Evolutionary conservation across 2,113 vertebrate genomes (phyloP).

Genomic region (Nymphicus hollandicus): DNA sequence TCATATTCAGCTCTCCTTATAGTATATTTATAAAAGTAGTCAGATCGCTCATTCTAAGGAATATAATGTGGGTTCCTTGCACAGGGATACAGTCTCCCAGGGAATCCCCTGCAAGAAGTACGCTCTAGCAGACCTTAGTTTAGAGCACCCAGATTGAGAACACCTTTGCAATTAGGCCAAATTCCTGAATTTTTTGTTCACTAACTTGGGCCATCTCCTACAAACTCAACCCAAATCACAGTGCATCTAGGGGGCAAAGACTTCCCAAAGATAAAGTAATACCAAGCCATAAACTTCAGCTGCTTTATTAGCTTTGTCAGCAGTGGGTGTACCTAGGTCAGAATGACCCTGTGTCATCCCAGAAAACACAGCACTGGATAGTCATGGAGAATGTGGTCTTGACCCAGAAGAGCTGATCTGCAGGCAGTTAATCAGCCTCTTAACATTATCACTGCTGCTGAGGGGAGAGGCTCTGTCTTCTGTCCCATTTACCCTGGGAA

Average conservation of each 20-base stretch:
- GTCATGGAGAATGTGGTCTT: background rate
- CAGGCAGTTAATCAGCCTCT: background rate
- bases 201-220: background rate
- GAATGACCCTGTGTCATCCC: background rate
- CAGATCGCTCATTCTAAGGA: background rate
- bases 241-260: background rate
- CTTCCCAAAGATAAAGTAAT: background rate
- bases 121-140: background rate
- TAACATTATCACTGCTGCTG: background rate
- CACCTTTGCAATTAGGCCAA: background rate
- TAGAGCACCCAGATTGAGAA: background rate
- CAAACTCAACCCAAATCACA: background rate
- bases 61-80: accelerated
- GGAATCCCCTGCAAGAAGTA: background rate
- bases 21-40: background rate
- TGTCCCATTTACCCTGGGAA: background rate
- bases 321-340: background rate
- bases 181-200: background rate
- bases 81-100: background rate
- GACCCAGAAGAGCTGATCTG: background rate
- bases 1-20: background rate
- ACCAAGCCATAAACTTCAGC: background rate
- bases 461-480: background rate
- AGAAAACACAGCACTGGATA: background rate
- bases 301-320: background rate